Evolutionary conservation across 2,113 vertebrate species (phyloP).

Genomic region (Phalacrocorax pelagicus): DNA sequence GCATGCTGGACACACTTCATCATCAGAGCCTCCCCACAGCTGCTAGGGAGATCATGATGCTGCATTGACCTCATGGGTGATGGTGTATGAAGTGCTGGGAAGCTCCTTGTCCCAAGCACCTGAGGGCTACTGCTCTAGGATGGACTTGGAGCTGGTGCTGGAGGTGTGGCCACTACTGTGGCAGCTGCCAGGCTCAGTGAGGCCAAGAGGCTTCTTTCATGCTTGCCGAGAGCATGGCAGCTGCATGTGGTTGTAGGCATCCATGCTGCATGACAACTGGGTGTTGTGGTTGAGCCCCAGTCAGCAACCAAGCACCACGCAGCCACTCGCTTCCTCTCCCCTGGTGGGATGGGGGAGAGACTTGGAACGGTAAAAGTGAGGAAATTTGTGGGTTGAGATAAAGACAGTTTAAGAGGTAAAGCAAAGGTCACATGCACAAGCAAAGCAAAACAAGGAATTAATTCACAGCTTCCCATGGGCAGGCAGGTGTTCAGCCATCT

Average conservation of each 20-base stretch:
- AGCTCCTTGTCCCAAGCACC: background rate
- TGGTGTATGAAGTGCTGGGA: background rate
- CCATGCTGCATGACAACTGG: background rate
- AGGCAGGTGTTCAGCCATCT: no score
- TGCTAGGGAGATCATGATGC: background rate
- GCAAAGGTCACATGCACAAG: no score
- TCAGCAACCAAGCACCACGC: no score
- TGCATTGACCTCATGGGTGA: background rate
- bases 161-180: background rate
- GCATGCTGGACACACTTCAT: background rate
- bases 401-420: no score
- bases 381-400: no score
- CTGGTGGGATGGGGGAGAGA: no score
- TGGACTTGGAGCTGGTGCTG: background rate
- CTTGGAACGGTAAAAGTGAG: no score
- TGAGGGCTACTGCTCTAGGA: background rate
- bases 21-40: background rate
- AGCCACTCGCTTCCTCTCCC: no score
- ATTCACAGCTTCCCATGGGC: no score
- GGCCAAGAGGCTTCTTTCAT: background rate
- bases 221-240: background rate
- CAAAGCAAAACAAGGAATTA: no score
- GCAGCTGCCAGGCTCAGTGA: background rate
- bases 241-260: rapidly evolving
- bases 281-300: no score